phyloP scores from a whole-genome alignment of 2,113 vertebrate genomes.

The Centropus bengalensis region DNA sequence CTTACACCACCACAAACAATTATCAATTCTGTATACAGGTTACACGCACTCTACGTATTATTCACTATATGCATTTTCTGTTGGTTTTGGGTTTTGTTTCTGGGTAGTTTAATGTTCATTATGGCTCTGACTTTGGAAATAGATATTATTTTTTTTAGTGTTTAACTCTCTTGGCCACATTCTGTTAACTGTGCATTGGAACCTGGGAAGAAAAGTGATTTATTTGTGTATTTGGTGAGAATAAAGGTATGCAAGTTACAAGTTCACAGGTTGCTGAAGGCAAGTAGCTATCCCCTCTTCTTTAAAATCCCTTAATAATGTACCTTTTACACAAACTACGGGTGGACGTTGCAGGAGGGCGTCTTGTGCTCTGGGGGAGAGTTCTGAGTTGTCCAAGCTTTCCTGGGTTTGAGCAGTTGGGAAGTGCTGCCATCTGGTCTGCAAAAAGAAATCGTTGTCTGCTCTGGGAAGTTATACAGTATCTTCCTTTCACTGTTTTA shows the following conservation, averaged over 20 bases:
- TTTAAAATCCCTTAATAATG: neutral
- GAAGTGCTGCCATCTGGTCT: neutral
- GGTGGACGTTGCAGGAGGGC: neutral
- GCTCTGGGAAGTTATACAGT: neutral
- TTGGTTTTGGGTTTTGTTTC: neutral
- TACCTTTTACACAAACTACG: neutral
- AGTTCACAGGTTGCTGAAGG: neutral
- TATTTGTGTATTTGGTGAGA: neutral
- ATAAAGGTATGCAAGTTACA: neutral
- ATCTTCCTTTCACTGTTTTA: neutral
- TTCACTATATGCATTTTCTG: neutral
- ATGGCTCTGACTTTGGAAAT: neutral
- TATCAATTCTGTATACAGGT: neutral
- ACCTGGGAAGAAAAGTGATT: neutral
- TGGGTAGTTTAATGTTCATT: neutral
- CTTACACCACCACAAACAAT: neutral
- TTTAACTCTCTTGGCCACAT: neutral
- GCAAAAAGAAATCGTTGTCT: neutral
- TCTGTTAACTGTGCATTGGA: neutral
- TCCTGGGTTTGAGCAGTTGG: neutral
- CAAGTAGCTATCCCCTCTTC: neutral
- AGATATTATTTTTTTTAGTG: neutral
- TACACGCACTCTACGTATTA: neutral
- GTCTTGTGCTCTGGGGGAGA: accelerated
- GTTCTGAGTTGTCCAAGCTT: neutral